Evolutionary conservation across 2,797 vertebrate species (phyloP).

Genomic region (Myoxocephalus aenaeus): DNA sequence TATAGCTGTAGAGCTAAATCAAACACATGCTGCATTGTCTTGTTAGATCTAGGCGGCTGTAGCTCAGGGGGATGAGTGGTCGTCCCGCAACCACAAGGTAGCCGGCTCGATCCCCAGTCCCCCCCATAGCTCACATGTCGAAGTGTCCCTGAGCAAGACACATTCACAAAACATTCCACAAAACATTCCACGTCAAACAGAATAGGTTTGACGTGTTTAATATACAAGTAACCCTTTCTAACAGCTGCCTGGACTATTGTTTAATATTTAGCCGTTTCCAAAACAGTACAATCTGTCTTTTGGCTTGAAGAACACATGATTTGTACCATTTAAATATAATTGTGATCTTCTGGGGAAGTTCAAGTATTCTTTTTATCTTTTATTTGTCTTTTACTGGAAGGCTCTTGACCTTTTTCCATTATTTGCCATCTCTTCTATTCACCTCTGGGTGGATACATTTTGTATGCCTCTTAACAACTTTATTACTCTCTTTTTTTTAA

Average conservation of each 20-base stretch:
- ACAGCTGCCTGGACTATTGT: neutral
- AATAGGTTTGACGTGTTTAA: neutral
- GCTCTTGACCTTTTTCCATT: neutral
- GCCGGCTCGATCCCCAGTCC: too few species aligned
- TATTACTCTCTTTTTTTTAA: neutral
- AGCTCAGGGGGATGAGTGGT: too few species aligned
- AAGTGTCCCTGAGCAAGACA: too few species aligned
- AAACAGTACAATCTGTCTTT: neutral
- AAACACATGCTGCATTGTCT: slow-evolving; percentile 40
- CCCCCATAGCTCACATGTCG: too few species aligned
- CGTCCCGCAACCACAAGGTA: too few species aligned
- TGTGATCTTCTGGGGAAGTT: too few species aligned
- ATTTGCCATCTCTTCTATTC: neutral
- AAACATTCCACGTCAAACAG: neutral
- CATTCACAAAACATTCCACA: neutral
- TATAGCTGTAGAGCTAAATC: slow-evolving; percentile 9
- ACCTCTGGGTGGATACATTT: neutral
- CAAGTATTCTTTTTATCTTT: too few species aligned
- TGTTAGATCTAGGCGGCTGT: too few species aligned
- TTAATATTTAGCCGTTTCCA: neutral
- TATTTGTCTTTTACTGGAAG: neutral
- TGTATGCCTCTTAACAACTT: neutral
- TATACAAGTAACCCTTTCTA: neutral
- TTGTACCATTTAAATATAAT: too few species aligned
- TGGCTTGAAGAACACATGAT: neutral